phyloP scores from a whole-genome alignment of 2,888 invertebrate species.

The Nebria salina region DNA sequence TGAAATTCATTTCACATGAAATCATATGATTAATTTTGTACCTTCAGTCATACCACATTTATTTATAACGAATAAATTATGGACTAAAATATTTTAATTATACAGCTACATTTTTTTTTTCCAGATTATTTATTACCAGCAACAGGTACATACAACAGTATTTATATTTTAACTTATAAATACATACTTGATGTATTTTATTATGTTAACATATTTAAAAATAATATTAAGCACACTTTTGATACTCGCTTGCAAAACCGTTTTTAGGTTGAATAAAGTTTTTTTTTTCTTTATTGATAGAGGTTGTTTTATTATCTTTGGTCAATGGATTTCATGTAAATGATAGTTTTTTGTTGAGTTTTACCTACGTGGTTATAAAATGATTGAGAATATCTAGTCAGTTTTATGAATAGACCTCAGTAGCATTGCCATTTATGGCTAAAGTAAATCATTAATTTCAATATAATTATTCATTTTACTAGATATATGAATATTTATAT shows the following conservation, averaged over 20 bases:
- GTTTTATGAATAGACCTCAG: constrained; percentile 23
- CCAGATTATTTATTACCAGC: not conserved
- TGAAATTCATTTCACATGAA: constrained; percentile 26
- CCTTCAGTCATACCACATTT: constrained; percentile 9
- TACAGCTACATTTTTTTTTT: not conserved
- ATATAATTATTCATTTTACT: constrained; percentile 24
- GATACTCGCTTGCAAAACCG: too few relatives aligned
- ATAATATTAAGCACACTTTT: too few relatives aligned
- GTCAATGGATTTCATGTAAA: not conserved
- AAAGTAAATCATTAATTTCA: constrained; percentile 26
- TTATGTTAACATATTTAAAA: too few relatives aligned
- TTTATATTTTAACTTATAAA: too few relatives aligned
- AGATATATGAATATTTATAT: constrained; percentile 28
- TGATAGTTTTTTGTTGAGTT: not conserved
- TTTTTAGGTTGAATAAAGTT: too few relatives aligned
- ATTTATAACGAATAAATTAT: constrained; percentile 22
- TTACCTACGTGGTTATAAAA: not conserved
- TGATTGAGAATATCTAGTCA: constrained; percentile 4
- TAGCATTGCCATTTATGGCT: constrained; percentile 16
- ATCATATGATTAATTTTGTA: constrained; percentile 35
- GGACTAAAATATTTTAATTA: constrained; percentile 22
- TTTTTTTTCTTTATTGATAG: not conserved
- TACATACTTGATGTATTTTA: too few relatives aligned
- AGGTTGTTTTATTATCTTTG: not conserved
- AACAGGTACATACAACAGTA: too few relatives aligned